Evolutionary conservation across 2,113 vertebrate genomes (phyloP).

Genomic region (Callospermophilus lateralis): DNA sequence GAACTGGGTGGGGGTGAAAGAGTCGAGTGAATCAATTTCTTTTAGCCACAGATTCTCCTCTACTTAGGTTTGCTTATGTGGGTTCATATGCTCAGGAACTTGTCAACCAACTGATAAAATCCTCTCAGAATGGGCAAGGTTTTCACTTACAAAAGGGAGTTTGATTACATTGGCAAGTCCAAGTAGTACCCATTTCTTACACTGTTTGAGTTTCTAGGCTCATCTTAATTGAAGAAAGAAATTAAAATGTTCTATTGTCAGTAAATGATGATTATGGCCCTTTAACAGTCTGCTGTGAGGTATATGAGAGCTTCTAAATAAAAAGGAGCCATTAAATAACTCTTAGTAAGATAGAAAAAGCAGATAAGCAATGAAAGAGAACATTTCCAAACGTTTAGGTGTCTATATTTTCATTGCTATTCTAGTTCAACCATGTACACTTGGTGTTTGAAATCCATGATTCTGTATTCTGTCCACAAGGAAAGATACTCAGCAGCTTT

Average conservation of each 20-base stretch:
- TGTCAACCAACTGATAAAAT: conserved; percentile 57
- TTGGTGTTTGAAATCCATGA: conserved; percentile 24
- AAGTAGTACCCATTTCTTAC: conserved; percentile 57
- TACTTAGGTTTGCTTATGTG: conserved; percentile 19
- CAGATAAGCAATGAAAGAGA: background rate
- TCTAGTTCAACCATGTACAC: background rate
- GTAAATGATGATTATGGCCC: conserved; percentile 16
- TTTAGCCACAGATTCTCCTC: conserved; percentile 37
- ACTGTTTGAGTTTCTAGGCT: conserved; percentile 72
- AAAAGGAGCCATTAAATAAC: conserved; percentile 24
- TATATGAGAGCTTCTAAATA: conserved; percentile 2
- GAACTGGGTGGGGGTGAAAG: background rate
- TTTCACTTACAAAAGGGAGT: conserved; percentile 54
- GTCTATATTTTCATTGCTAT: background rate
- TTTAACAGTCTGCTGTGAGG: background rate
- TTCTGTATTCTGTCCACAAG: background rate
- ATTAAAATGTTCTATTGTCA: conserved; percentile 57
- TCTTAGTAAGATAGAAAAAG: background rate
- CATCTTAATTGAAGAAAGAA: conserved; percentile 56
- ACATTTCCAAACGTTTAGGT: background rate
- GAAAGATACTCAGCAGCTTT: background rate
- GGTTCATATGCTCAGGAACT: conserved; percentile 38
- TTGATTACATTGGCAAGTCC: conserved; percentile 58
- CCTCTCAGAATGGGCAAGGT: conserved; percentile 49
- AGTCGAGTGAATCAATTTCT: conserved; percentile 45